phyloP scores from a whole-genome alignment of 2,888 invertebrate species.

The Luperina testacea region DNA sequence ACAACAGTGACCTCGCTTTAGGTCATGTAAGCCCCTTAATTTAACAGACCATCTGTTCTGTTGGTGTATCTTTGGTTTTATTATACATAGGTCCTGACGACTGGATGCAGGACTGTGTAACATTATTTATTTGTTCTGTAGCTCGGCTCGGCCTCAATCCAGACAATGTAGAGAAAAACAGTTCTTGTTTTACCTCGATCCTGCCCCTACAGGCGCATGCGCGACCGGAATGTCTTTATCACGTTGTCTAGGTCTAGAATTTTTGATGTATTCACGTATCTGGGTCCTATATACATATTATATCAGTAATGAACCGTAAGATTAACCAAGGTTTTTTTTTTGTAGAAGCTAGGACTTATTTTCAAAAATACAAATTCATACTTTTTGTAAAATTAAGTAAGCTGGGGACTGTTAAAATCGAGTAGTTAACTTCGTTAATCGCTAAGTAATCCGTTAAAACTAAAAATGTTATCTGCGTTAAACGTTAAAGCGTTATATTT shows the following conservation, averaged over 20 bases:
- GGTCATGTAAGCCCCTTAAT: too few species aligned
- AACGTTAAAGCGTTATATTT: too few species aligned
- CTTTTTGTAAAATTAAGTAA: too few species aligned
- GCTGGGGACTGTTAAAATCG: too few species aligned
- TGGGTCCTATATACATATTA: background rate
- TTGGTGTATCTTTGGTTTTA: too few species aligned
- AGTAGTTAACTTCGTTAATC: too few species aligned
- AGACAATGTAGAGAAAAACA: background rate
- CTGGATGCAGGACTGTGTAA: background rate
- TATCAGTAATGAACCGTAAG: background rate
- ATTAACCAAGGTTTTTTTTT: background rate
- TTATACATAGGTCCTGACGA: background rate
- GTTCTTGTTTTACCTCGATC: background rate
- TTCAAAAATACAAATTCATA: too few species aligned
- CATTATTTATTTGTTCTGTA: background rate
- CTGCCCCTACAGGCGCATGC: slow-evolving; percentile 27
- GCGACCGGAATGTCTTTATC: slow-evolving; percentile 4
- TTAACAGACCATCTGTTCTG: too few species aligned
- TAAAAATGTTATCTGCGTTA: too few species aligned
- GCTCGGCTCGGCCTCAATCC: background rate
- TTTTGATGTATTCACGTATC: background rate
- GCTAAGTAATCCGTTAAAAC: too few species aligned
- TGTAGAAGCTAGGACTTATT: background rate
- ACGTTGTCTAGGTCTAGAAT: background rate
- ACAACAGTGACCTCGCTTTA: too few species aligned